Percentiles rank a stretch among this genome's conserved stretches.
Conservation (phyloP, 2,113 vertebrate genomes). For the Cebus imitator region DNA sequence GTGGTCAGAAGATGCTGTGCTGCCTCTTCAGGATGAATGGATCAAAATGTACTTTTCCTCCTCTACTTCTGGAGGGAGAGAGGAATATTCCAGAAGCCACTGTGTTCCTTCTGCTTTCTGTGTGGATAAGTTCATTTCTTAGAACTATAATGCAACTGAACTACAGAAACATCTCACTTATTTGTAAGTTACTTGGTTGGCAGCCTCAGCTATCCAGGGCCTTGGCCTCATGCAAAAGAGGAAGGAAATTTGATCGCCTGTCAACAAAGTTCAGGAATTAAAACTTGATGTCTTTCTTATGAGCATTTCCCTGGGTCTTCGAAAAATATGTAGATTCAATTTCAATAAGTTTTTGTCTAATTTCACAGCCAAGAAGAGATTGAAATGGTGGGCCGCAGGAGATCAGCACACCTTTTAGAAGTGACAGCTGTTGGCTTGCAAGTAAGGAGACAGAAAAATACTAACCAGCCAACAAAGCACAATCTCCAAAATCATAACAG, state of each 20-base stretch:
- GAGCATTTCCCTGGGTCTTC: background rate
- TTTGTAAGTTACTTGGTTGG: slow-evolving; percentile 34
- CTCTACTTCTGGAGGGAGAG: background rate
- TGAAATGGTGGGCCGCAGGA: slow-evolving; percentile 15
- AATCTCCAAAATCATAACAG: background rate
- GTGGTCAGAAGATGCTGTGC: slow-evolving; percentile 52
- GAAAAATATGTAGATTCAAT: background rate
- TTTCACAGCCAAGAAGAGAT: background rate
- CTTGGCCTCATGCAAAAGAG: slow-evolving; percentile 14
- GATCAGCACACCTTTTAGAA: slow-evolving; percentile 30
- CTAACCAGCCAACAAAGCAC: background rate
- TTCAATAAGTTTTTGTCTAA: slow-evolving; percentile 18
- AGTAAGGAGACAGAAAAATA: slow-evolving; percentile 25
- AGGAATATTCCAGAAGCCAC: background rate
- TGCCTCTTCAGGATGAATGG: background rate
- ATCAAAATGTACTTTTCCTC: slow-evolving; percentile 41
- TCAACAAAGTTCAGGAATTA: slow-evolving; percentile 1
- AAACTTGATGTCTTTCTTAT: background rate
- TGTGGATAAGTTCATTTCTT: slow-evolving; percentile 30
- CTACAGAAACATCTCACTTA: background rate
- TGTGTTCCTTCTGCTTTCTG: background rate
- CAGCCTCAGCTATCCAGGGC: background rate
- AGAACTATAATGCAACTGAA: background rate
- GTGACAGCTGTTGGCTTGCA: slow-evolving; percentile 5
- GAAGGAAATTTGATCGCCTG: background rate